phyloP scores from a whole-genome alignment of 2,797 vertebrate species.

The Chelidonichthys spinosus region DNA sequence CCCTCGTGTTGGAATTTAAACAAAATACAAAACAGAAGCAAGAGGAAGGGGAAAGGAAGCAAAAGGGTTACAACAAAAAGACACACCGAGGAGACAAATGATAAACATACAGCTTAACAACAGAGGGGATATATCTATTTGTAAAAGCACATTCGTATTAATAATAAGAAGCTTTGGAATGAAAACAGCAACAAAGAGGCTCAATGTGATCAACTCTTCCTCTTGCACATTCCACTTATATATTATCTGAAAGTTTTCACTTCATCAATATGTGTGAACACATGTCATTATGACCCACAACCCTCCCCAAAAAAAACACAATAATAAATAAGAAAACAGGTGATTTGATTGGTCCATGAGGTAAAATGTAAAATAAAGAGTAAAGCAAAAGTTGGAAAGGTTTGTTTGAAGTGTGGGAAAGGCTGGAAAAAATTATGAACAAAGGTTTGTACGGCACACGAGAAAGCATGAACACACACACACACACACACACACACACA shows the following conservation, averaged over 20 bases:
- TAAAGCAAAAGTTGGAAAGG: conserved; percentile 40
- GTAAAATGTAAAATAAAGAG: conserved; percentile 67
- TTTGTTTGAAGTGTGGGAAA: conserved; percentile 14
- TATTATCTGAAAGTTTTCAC: conserved; percentile 75
- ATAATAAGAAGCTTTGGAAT: conserved; percentile 84
- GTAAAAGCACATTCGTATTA: conserved; percentile 83
- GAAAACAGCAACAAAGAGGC: conserved; percentile 72
- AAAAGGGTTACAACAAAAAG: conserved; percentile 11
- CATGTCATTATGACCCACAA: conserved; percentile 32
- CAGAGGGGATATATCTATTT: conserved; percentile 66
- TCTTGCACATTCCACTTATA: conserved; percentile 72
- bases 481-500: conserved; percentile 8
- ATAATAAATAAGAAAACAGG: conserved; percentile 83
- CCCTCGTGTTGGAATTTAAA: conserved; percentile 52
- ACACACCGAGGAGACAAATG: conserved; percentile 53
- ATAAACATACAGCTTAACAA: conserved; percentile 60
- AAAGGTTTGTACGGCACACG: conserved; percentile 44
- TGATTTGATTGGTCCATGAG: conserved; percentile 83
- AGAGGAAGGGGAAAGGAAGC: background rate
- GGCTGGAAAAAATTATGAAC: conserved; percentile 12
- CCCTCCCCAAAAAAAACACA: conserved; percentile 43
- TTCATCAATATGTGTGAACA: conserved; percentile 67
- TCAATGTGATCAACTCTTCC: conserved; percentile 50
- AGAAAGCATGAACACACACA: conserved; percentile 42
- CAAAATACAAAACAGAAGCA: conserved; percentile 54